Conservation (phyloP, 2,888 invertebrate species). For the Atethmia centrago region DNA sequence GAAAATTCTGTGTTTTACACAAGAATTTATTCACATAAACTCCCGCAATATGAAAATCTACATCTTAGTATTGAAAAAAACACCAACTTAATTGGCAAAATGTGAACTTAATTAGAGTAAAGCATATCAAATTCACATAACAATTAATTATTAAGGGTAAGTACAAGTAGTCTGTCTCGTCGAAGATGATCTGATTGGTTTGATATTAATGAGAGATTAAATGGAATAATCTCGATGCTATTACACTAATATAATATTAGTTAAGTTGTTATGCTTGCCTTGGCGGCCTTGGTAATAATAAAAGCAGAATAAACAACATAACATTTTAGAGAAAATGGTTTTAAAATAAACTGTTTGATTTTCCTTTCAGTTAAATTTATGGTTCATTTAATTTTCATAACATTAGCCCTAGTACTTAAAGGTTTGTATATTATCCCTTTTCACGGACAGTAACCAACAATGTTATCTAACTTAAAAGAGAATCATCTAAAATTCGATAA, state of each 20-base stretch:
- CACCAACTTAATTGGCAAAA: neutral
- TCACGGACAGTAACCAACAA: neutral
- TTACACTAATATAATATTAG: conserved; percentile 17
- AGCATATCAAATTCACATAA: neutral
- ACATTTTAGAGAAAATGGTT: too few relatives aligned
- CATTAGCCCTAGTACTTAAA: neutral
- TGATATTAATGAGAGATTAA: conserved; percentile 32
- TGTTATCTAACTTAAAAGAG: neutral
- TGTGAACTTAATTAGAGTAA: neutral
- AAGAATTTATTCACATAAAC: conserved; percentile 16
- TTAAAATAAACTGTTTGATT: neutral
- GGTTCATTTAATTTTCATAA: neutral
- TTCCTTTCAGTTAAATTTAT: neutral
- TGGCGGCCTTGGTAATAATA: neutral
- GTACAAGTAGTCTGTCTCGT: conserved; percentile 1
- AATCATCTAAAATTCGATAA: neutral
- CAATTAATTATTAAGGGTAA: neutral
- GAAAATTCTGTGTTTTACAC: conserved; percentile 1
- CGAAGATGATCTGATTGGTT: conserved; percentile 19
- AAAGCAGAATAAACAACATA: neutral
- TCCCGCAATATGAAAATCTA: neutral
- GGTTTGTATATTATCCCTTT: neutral
- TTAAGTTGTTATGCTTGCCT: neutral
- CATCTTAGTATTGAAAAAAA: neutral
- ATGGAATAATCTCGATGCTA: conserved; percentile 21